A percentile compares a stretch with the other conserved stretches of the same genome.
phyloP scores from a whole-genome alignment of 2,113 vertebrate species.

The Motacilla alba region DNA sequence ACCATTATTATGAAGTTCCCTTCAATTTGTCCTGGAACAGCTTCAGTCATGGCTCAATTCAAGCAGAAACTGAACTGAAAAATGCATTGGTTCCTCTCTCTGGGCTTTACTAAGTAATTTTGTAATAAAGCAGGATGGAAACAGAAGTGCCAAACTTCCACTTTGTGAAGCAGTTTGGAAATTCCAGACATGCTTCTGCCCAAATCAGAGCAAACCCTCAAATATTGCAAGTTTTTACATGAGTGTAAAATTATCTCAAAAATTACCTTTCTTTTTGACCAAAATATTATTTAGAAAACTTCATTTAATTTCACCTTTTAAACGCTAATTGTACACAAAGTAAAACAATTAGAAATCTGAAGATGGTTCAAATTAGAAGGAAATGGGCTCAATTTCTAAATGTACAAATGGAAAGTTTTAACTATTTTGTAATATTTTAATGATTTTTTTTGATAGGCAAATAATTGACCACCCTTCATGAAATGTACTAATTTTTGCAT shows the following conservation, averaged over 20 bases:
- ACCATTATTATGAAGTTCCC: not conserved
- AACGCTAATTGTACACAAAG: not conserved
- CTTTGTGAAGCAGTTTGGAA: not conserved
- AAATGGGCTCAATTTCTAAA: not conserved
- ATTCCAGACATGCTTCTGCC: not conserved
- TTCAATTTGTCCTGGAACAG: not conserved
- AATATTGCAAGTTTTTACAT: not conserved
- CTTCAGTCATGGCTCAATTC: not conserved
- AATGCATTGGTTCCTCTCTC: not conserved
- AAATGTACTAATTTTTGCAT: not conserved
- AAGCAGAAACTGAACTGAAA: slow-evolving; percentile 2
- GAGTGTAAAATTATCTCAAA: not conserved
- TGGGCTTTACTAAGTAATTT: not conserved
- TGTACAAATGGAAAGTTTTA: not conserved
- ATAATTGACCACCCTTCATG: not conserved
- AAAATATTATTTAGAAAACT: not conserved
- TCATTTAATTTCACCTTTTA: not conserved
- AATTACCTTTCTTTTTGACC: not conserved
- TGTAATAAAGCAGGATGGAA: not conserved
- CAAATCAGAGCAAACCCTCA: not conserved
- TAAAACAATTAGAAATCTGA: not conserved
- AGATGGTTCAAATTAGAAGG: not conserved
- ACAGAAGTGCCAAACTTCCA: not conserved
- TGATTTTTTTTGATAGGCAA: not conserved
- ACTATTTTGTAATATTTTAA: not conserved